phyloP scores from a whole-genome alignment of 2,888 invertebrate genomes.

The Chydorus sphaericus region DNA sequence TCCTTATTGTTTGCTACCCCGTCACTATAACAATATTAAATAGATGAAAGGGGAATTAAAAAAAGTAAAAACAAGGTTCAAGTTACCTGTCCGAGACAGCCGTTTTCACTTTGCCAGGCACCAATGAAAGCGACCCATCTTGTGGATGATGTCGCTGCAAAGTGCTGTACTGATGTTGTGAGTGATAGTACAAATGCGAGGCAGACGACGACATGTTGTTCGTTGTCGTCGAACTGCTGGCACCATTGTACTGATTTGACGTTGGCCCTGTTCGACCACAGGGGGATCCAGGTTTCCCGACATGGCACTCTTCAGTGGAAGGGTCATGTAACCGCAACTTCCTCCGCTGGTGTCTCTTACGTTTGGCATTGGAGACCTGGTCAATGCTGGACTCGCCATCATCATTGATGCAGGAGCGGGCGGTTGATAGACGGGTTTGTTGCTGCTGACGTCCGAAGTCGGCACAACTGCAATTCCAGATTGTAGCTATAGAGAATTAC shows the following conservation, averaged over 20 bases:
- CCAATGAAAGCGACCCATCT: conserved; percentile 44
- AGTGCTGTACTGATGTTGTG: conserved; percentile 2
- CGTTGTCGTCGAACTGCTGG: too few relatives aligned
- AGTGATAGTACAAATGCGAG: background rate
- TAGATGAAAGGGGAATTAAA: background rate
- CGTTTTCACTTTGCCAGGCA: conserved; percentile 53
- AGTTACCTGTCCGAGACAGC: conserved; percentile 37
- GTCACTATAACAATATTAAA: conserved; percentile 29
- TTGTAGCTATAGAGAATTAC: background rate
- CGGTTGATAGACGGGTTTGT: background rate
- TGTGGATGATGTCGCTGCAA: conserved; percentile 35
- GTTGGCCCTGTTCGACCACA: conserved; percentile 49
- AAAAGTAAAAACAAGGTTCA: background rate
- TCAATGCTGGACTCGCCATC: conserved; percentile 14
- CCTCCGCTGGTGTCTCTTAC: conserved; percentile 35
- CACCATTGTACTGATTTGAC: background rate
- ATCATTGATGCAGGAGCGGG: background rate
- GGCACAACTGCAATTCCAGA: background rate
- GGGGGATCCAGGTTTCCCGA: conserved; percentile 94
- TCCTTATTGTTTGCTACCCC: conserved; percentile 56
- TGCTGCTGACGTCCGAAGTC: background rate
- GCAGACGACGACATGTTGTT: background rate
- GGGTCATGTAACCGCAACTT: conserved; percentile 12
- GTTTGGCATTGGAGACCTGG: too few relatives aligned
- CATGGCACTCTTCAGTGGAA: conserved; percentile 18